Base-by-base conservation (phyloP, 2,888 invertebrate genomes). In the Polietes domitor region DNA sequence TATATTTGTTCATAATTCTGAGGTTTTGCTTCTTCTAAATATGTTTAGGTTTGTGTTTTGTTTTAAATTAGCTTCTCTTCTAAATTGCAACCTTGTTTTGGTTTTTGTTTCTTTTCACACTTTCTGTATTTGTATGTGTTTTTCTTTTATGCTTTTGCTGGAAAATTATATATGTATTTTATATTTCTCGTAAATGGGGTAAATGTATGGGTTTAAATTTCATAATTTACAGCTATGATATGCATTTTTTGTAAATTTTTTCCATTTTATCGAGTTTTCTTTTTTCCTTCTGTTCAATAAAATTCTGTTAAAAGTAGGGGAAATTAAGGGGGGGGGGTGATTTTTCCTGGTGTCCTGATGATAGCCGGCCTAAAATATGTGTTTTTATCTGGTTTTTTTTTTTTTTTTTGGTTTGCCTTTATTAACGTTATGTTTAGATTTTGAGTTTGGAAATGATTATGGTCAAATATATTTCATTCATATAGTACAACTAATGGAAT, bases 221-320 rank as follows among this genome's bases (percentile, higher is more conserved):
- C 93, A 92, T 87, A 88, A 88, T 88, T 96, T 96, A 96, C 96
- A 96, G 95, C 96, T 96, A 96, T 96, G 96, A 96, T 96, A 96
- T 96, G 96, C 96, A 96, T 96, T 95, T 89, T 89, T 91, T 91
- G 80, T 83, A 81, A 85, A 81, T 83, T 83, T 85, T 82, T 75
- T 43, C 70, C 41, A 80, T 73, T 24, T 70, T 50, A 32, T 77
- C 72, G 43, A 65, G 43, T 71, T 75, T 65, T 43, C 61, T 63
- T 9, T 7, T 71, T 55, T 32, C 7, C 63, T 50, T 32, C 28
- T 24, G 68, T 71, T 55, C 28, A n/a, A 63, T 50, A 75, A 68
- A 83, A 72, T 63, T 79, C 41, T 21, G 55, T 26, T 75, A 50
- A 83, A 77, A 75, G 63, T 65, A 80, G 75, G 37, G 55, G 26